These are phyloP conservation scores for Dendrolimus punctatus DNA, from an alignment of 1,140 invertebrate genomes.

Conservation along the genomic window DNA sequence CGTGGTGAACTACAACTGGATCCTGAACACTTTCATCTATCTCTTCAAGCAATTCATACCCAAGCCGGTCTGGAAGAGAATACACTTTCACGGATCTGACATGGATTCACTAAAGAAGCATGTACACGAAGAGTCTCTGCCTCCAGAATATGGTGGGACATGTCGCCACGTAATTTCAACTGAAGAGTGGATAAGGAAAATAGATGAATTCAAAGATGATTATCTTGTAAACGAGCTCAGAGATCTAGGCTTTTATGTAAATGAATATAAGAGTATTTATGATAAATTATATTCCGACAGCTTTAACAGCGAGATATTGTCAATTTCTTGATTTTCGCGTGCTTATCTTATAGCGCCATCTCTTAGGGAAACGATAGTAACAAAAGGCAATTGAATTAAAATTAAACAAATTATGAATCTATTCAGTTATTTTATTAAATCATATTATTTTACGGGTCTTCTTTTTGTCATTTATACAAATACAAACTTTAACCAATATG, in stretches of 20 bases:
- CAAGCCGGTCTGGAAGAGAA: conserved; percentile 75
- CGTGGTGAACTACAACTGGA: conserved; percentile 84
- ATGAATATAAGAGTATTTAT: conserved; percentile 3
- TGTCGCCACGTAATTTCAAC: conserved; percentile 48
- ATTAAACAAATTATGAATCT: too few species aligned
- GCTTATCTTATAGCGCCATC: too few species aligned
- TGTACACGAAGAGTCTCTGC: conserved; percentile 79
- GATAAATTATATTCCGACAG: neutral
- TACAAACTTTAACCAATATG: too few species aligned
- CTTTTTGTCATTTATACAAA: too few species aligned
- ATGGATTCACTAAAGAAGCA: conserved; percentile 84
- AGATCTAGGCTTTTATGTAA: conserved; percentile 42
- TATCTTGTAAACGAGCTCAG: conserved; percentile 45
- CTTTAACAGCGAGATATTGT: too few species aligned
- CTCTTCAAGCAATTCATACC: conserved; percentile 84
- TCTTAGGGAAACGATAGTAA: too few species aligned
- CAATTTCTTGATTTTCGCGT: too few species aligned
- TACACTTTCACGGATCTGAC: conserved; percentile 84
- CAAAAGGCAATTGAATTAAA: too few species aligned
- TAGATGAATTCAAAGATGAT: conserved; percentile 55
- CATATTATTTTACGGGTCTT: too few species aligned
- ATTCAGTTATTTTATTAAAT: too few species aligned
- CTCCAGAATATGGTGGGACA: conserved; percentile 79
- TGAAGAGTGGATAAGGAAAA: conserved; percentile 47
- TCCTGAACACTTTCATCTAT: conserved; percentile 81